Base-by-base conservation (phyloP, 1,140 invertebrate genomes). In the Drosophila sproati region DNA sequence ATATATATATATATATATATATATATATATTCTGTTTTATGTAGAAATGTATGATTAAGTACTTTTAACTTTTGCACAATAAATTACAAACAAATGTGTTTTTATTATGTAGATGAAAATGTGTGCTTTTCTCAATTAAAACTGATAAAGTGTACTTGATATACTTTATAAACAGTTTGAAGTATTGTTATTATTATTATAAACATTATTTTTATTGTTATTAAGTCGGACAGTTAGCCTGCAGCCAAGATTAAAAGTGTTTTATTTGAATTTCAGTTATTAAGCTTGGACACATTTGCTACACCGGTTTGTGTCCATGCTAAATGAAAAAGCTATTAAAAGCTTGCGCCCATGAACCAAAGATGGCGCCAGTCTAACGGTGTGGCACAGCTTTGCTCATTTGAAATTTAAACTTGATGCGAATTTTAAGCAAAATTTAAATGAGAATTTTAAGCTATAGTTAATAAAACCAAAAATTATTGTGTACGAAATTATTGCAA, bases 1-100 rank as follows among this genome's bases (percentile, higher is more conserved):
- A 70, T 77, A 43, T 43, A 10, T 41, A 41, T 41, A 20, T 20
- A 20, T 20, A 20, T 20, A 20, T 20, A 20, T n/a, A 41, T 41
- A n/a, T 41, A 41, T 7, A 41, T 43, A 68, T 88, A 77, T 88
- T 87, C 73, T 82, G 77, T 83, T 76, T 80, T 88, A 88, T 80
- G 73, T 88, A 83, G 73, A 83, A 80, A 68, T 83, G 67, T 88
- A 87, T 88, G 57, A 70, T 80, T 88, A 87, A 88, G 83, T 87
- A 87, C 61, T 83, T 88, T 88, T 83, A 87, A 83, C 83, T 88
- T 77, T 87, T 88, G 83, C 83, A 87, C 83, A 87, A 88, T 88
- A 73, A 78, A 87, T 56, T 78, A 73, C 66, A 87, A 60, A 43
- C 10, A 6, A 80, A 72, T 80, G 83, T 87, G 80, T 87, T 88